Conservation (phyloP, 37 sponge, comb jelly and placozoan species). For the Geodia barretti region DNA sequence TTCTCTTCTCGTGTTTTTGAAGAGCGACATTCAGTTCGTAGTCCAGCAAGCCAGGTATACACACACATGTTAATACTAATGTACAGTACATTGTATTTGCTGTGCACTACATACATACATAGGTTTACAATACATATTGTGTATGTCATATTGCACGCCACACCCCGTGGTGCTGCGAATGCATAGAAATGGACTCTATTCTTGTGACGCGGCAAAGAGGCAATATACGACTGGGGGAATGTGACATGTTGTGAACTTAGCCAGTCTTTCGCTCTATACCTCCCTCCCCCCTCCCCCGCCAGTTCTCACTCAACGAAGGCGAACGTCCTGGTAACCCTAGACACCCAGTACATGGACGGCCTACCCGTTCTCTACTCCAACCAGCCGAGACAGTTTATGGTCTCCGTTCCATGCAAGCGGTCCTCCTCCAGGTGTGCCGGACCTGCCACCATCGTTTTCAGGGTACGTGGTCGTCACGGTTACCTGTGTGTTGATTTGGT, state of each 20-base stretch:
- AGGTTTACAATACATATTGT: too few relatives aligned
- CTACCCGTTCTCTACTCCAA: slow-evolving; percentile 64
- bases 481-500: not conserved
- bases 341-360: slow-evolving; percentile 37
- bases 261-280: too few relatives aligned
- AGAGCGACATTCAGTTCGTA: slow-evolving; percentile 48
- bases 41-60: slow-evolving; percentile 68
- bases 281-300: slow-evolving; percentile 7
- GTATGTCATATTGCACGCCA: too few relatives aligned
- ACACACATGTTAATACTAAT: too few relatives aligned
- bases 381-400: slow-evolving; percentile 65
- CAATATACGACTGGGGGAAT: not conserved
- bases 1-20: slow-evolving; percentile 22
- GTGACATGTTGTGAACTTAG: not conserved
- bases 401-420: slow-evolving; percentile 58
- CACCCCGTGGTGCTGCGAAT: not conserved
- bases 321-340: slow-evolving; percentile 29
- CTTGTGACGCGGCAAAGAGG: not conserved
- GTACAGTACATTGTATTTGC: too few relatives aligned
- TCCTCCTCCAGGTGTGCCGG: slow-evolving; percentile 23
- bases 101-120: too few relatives aligned
- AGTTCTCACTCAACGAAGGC: slow-evolving; percentile 37
- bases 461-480: slow-evolving; percentile 38
- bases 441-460: slow-evolving; percentile 72
- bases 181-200: not conserved